These are phyloP conservation scores for Puma concolor DNA, from an alignment of 2,113 vertebrate species.

Conservation along the genomic window DNA sequence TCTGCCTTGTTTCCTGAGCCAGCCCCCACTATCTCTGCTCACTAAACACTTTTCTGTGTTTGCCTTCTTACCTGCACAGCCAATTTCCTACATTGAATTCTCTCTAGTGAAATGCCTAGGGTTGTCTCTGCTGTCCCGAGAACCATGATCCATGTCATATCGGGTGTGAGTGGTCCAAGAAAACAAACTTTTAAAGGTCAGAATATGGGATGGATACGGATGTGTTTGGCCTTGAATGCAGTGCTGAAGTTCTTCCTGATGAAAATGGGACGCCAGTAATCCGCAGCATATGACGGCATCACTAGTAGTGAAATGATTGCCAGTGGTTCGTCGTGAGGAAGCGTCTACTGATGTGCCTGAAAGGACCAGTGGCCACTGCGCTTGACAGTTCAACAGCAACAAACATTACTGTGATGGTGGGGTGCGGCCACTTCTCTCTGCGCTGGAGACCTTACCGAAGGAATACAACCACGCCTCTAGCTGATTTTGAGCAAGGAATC, in stretches of 20 bases:
- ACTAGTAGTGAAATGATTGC: background rate
- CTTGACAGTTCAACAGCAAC: background rate
- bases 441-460: background rate
- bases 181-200: background rate
- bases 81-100: background rate
- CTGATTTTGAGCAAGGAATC: background rate
- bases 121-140: background rate
- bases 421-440: background rate
- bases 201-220: no score
- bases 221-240: background rate
- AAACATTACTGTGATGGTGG: background rate
- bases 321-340: background rate
- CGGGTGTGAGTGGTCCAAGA: background rate
- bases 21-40: background rate
- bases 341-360: background rate
- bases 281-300: accelerated
- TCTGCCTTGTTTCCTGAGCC: background rate
- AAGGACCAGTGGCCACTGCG: background rate
- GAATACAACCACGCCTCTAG: background rate
- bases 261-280: background rate
- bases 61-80: background rate
- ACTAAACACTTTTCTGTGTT: background rate
- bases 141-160: background rate
- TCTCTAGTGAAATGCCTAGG: background rate
- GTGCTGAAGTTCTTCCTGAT: background rate